Conservation (phyloP, 1,140 invertebrate genomes). For the Magallana angulata region DNA sequence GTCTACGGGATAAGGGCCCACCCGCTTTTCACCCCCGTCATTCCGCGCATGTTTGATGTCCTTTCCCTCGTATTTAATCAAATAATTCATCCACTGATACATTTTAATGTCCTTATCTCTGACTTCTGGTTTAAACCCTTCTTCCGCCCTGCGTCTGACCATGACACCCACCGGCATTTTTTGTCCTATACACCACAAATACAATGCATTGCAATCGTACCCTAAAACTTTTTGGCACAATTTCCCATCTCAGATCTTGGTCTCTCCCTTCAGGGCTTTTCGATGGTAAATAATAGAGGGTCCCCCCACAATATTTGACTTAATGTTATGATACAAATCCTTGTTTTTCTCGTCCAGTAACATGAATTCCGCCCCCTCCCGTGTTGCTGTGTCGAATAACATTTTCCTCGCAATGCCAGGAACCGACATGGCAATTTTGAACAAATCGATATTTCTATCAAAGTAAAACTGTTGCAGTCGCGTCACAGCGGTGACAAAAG, state of each 20-base stretch:
- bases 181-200: constrained; percentile 39
- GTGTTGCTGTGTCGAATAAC: constrained; percentile 8
- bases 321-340: constrained; percentile 20
- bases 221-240: constrained; percentile 27
- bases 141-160: constrained; percentile 40
- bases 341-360: neutral
- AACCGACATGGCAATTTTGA: too few species aligned
- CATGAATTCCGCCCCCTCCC: neutral
- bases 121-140: constrained; percentile 44
- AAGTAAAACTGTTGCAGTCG: too few species aligned
- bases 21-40: neutral
- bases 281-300: constrained; percentile 33
- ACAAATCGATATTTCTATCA: too few species aligned
- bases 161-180: constrained; percentile 55
- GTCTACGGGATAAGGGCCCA: too few species aligned
- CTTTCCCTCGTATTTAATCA: too few species aligned
- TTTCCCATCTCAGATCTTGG: neutral
- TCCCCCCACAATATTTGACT: constrained; percentile 5
- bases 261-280: neutral
- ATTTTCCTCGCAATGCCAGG: neutral
- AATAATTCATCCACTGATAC: constrained; percentile 11
- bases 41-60: too few species aligned
- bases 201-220: constrained; percentile 38
- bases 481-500: neutral
- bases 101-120: constrained; percentile 7